Base-by-base conservation (phyloP, 2,888 invertebrate species). In the Micoletzkya japonica region DNA sequence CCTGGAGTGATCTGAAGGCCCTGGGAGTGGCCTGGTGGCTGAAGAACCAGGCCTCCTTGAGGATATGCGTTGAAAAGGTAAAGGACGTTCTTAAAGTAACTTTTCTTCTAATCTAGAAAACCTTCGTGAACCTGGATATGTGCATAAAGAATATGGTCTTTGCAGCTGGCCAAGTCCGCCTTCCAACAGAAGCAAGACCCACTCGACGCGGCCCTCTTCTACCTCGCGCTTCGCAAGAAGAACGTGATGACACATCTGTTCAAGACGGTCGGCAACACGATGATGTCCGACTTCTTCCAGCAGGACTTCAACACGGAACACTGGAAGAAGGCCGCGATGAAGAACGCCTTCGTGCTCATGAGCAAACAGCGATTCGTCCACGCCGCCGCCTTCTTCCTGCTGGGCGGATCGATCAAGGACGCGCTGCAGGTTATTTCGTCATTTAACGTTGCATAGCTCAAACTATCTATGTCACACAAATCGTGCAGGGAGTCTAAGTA, bases 171-270 rank as follows among this genome's bases (percentile, higher is more conserved):
- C 0, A 95, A 96, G 86, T 91, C 93, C 1, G 91, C 96, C 0
- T 98, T 94, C 87, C 93, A 94, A 87, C 88, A 89, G 3, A 91
- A 92, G 69, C 93, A 94, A 85, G 95, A 98, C 85, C 98, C 98
- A 0, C 90, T 99, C 88, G 98, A 99, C 86, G 95, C 97, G 0
- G 95, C 98, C 0, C 89, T 98, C 2, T 97, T 93, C 86, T 99
- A 98, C 87, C 89, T 98, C 76, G 97, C 98, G 1, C 93, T 98
- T 94, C 94, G 92, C 87, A 98, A 98, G 89, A 95, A 97, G 85
- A 95, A 92, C 82, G 88, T 98, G 3, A 90, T 98, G 0, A 96
- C 95, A 93, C 97, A 96, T 0, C 88, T 98, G 59, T 98, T 94
- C 88, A 88, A 88, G 88, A 94, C 92, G 54, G 91, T 90, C 77